phyloP scores from a whole-genome alignment of 2,888 invertebrate species.

The Perizoma flavofasciatum region DNA sequence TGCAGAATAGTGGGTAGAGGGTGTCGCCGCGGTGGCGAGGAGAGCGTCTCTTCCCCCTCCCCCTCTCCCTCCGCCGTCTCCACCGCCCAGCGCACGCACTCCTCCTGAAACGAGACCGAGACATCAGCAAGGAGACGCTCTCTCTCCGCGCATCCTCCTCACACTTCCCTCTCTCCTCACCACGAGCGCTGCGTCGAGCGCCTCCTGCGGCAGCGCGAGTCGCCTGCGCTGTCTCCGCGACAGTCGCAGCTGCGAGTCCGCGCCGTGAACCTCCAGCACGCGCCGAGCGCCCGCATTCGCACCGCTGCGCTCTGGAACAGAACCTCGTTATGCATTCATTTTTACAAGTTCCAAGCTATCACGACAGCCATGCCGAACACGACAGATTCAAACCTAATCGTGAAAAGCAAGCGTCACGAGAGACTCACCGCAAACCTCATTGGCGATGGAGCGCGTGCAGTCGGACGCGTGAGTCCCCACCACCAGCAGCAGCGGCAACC shows the following conservation, averaged over 20 bases:
- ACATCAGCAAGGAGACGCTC: no score
- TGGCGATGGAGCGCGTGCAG: slow-evolving; percentile 78
- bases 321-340: no score
- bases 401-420: neutral
- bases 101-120: slow-evolving; percentile 50
- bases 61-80: slow-evolving; percentile 44
- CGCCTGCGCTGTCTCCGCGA: slow-evolving; percentile 82
- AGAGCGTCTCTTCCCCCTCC: slow-evolving; percentile 31
- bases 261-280: slow-evolving; percentile 62
- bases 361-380: no score
- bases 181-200: slow-evolving; percentile 84
- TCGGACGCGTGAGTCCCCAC: slow-evolving; percentile 45
- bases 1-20: slow-evolving; percentile 22
- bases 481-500: slow-evolving; percentile 51
- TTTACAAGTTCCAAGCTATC: no score
- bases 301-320: slow-evolving; percentile 53
- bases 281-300: slow-evolving; percentile 76
- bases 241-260: slow-evolving; percentile 72
- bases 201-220: slow-evolving; percentile 87
- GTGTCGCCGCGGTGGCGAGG: slow-evolving; percentile 20
- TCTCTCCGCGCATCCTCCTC: no score
- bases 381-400: no score
- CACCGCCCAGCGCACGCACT: slow-evolving; percentile 60
- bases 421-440: slow-evolving; percentile 67
- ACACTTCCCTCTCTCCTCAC: slow-evolving; percentile 42